Evolutionary conservation across 1,140 invertebrate genomes (phyloP).

Genomic region (Drosophila parabipectinata): DNA sequence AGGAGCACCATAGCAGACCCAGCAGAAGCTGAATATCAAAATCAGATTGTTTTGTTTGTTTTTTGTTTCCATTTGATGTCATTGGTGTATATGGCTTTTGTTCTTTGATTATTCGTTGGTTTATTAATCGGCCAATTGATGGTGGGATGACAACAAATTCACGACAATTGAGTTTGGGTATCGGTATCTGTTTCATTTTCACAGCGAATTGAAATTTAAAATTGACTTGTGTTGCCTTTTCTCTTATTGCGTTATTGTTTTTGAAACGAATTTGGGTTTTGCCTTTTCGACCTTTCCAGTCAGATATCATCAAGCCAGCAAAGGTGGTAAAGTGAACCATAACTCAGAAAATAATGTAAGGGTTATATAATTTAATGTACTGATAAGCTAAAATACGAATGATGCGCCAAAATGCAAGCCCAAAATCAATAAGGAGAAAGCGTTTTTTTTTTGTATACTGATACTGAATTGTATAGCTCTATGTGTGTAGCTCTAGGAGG

Average conservation of each 20-base stretch:
- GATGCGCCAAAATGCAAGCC: conserved; percentile 73
- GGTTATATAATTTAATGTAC: conserved; percentile 46
- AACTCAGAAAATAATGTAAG: conserved; percentile 65
- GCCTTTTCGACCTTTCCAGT: conserved; percentile 19
- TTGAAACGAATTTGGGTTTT: conserved; percentile 13
- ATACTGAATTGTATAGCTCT: conserved; percentile 50
- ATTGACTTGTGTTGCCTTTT: conserved; percentile 21
- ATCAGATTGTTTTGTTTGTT: conserved; percentile 43
- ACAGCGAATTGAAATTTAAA: conserved; percentile 18
- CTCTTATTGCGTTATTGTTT: conserved; percentile 25
- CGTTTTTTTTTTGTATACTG: conserved; percentile 48
- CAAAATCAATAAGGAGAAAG: conserved; percentile 43
- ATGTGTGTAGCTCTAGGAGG: conserved; percentile 47
- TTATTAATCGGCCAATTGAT: conserved; percentile 31
- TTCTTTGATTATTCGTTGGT: conserved; percentile 49
- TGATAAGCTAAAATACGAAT: conserved; percentile 67
- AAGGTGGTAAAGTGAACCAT: conserved; percentile 8
- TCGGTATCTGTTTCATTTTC: conserved; percentile 27
- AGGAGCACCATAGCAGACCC: conserved; percentile 10
- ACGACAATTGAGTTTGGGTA: background rate
- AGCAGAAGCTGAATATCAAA: conserved; percentile 14
- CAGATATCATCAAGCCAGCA: background rate
- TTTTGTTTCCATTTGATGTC: conserved; percentile 62
- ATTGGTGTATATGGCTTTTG: conserved; percentile 70
- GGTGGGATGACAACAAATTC: conserved; percentile 11